Evolutionary conservation across 2,797 vertebrate genomes (phyloP), one percentile per base, ranked within the genome.

Genomic region (Picus viridis): DNA sequence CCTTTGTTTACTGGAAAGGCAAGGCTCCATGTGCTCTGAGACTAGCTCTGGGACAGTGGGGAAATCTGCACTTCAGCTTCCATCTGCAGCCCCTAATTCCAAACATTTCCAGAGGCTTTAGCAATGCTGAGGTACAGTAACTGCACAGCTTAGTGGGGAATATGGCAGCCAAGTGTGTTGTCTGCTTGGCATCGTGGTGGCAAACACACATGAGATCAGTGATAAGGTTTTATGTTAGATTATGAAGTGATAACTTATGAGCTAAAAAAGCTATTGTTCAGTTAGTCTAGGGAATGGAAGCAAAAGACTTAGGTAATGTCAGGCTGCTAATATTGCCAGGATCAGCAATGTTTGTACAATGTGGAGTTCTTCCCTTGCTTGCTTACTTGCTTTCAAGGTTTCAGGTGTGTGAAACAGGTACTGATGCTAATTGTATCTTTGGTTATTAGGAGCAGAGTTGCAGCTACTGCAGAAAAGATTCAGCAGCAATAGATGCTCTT

Each of bases 41-140:
- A 58, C 13, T 16, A 69, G 13, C 2, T 1, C 1, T 7, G 1
- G 30, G 24, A 29, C 19, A 43, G 9, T 5, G 23, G 53, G 8
- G 69, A 75, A 75, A 78, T 29, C 45, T 80, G 6, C 22, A n/a
- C 23, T 69, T 69, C 39, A 43, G 9, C 23, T 76, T 54, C 47
- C 17, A 22, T 41, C 70, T 78, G 2, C 36, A 34, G 18, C 30
- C 9, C 11, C 43, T 58, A 61, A 61, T 32, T 76, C 23, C 62
- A 80, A 71, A 36, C 1, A 2, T n/a, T 86, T 77, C 30, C 30
- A 83, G 32, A 6, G 24, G 49, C 51, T 64, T 83, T 30, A 65
- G 12, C 17, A 72, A 22, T 39, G 16, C 26, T 65, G 71, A 81
- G 63, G 18, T 34, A 18, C 7, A 23, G 11, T 18, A 61, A 43